A percentile compares a stretch with the other conserved stretches of the same genome.
Conservation (phyloP, 2,113 vertebrate species). For the Aepyceros melampus region DNA sequence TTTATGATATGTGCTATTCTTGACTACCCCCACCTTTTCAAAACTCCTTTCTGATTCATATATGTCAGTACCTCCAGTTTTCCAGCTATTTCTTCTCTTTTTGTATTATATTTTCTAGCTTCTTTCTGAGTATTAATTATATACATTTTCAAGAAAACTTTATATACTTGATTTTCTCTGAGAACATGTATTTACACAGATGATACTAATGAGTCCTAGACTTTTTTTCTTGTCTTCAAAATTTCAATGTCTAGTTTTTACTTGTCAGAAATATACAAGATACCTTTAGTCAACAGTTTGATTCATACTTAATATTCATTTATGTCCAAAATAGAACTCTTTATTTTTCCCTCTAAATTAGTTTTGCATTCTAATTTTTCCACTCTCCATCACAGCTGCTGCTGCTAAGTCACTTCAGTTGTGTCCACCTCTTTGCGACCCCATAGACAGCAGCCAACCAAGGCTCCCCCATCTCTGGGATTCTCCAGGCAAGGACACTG, state of each 20-base stretch:
- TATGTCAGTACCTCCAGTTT: background rate
- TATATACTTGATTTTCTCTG: background rate
- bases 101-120: background rate
- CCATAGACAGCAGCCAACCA: too few species aligned
- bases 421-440: accelerated
- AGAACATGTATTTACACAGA: background rate
- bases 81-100: background rate
- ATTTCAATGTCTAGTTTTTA: background rate
- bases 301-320: background rate
- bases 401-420: too few species aligned
- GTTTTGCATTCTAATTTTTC: background rate
- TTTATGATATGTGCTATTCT: background rate
- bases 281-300: background rate
- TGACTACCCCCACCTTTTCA: background rate
- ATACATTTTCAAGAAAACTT: background rate
- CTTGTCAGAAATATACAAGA: background rate
- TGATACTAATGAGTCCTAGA: background rate
- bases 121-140: background rate
- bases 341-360: background rate
- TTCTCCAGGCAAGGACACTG: too few species aligned
- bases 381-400: background rate
- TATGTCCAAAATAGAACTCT: background rate
- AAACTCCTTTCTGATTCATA: background rate
- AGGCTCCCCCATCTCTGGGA: too few species aligned
- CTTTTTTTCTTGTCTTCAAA: background rate